These are phyloP conservation scores for Silurus glanis DNA, from an alignment of 2,113 vertebrate species.

Conservation along the genomic window DNA sequence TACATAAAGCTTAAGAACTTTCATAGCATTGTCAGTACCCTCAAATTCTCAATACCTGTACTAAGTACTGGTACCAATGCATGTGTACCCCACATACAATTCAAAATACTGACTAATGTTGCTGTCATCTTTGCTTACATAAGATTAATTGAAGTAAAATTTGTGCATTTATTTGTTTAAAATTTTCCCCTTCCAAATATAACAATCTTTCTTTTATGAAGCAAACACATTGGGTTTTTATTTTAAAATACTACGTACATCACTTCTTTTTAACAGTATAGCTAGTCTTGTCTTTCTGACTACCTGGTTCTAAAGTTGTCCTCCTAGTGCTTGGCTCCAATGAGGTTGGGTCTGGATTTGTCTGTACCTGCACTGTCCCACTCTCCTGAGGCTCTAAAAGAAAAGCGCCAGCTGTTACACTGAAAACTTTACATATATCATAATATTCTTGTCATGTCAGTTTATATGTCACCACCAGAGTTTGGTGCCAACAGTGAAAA, in stretches of 20 bases:
- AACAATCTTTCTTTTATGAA: not conserved
- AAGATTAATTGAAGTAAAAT: not conserved
- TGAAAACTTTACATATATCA: not conserved
- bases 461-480: conserved; percentile 45
- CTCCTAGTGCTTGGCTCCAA: not conserved
- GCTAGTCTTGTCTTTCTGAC: not conserved
- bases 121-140: not conserved
- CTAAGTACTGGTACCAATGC: not conserved
- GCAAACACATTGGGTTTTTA: not conserved
- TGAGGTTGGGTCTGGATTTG: not conserved
- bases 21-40: not conserved
- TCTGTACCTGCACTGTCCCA: not conserved
- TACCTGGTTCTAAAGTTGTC: not conserved
- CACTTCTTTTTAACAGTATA: not conserved
- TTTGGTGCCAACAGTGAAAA: conserved; percentile 34
- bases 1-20: not conserved
- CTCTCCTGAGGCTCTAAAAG: not conserved
- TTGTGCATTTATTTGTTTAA: not conserved
- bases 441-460: conserved; percentile 26
- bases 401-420: not conserved
- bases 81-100: not conserved
- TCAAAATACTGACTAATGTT: conserved; percentile 2
- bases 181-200: not conserved
- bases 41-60: not conserved
- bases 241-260: not conserved